These are phyloP conservation scores for Corythoichthys haematopterus DNA, from an alignment of 2,113 vertebrate genomes.

Conservation along the genomic window DNA sequence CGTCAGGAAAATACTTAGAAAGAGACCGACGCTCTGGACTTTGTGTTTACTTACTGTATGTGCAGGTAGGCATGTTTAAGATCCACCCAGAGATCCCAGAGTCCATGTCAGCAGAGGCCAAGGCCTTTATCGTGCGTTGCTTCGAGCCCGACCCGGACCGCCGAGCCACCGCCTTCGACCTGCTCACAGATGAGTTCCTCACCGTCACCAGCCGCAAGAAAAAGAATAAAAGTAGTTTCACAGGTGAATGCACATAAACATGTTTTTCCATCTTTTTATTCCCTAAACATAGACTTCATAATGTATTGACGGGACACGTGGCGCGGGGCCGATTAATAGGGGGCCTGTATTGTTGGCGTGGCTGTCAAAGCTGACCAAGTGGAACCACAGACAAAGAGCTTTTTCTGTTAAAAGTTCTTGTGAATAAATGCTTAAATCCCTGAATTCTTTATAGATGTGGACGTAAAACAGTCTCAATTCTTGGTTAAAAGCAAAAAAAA, in stretches of 20 bases:
- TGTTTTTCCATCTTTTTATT: not conserved
- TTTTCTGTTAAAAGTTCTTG: too few relatives aligned
- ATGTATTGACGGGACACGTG: too few relatives aligned
- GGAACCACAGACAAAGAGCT: too few relatives aligned
- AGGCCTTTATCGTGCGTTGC: slow-evolving; percentile 91
- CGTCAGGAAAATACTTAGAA: not conserved
- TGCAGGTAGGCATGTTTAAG: slow-evolving; percentile 98
- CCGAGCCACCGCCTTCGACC: slow-evolving; percentile 83
- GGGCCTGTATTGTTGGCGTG: too few relatives aligned
- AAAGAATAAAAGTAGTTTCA: slow-evolving; percentile 80
- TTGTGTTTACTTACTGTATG: not conserved
- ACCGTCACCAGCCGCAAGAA: slow-evolving; percentile 94
- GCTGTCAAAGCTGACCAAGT: too few relatives aligned
- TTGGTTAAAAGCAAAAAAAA: too few relatives aligned
- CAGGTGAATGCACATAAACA: slow-evolving; percentile 68
- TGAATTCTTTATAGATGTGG: too few relatives aligned
- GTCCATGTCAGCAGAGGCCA: slow-evolving; percentile 93
- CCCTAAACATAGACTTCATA: too few relatives aligned
- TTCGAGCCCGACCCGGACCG: slow-evolving; percentile 94
- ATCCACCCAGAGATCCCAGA: slow-evolving; percentile 98
- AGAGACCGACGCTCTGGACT: not conserved
- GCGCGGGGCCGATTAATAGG: too few relatives aligned
- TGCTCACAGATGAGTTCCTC: slow-evolving; percentile 92
- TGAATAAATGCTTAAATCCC: too few relatives aligned
- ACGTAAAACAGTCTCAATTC: too few relatives aligned